Base-by-base conservation (phyloP, 2,888 invertebrate genomes). In the Lasius platythorax region DNA sequence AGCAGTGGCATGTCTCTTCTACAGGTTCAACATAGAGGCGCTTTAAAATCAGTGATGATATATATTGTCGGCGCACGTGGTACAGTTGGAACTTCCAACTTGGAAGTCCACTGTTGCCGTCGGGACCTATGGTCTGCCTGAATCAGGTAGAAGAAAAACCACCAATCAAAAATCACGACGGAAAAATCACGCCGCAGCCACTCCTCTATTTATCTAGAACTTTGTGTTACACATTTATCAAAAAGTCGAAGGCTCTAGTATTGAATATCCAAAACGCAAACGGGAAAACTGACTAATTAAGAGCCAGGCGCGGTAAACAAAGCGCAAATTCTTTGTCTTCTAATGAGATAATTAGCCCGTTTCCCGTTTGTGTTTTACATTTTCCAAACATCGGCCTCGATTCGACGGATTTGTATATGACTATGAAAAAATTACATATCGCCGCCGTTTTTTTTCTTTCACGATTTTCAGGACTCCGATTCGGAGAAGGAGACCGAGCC, bases 401-500 rank as follows among this genome's bases (percentile, higher is more conserved):
- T 8, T 40, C 33, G 2, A 8, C 5, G 4, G 12, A 67, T 56
- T 30, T 66, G 43, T 2, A 23, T 0, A 8, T 12, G 15, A 30
- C 0, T 30, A 15, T 28, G 30, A 68, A 43, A 68, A 43, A 58
- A 8, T 43, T 28, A 40, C 6, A 15, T 3, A 53, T 12, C 1
- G 28, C 33, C 18, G 56, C 9, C 2, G 23, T 0, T 23, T 23
- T 23, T n/a, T 37, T 58, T n/a, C 3, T 67, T 56, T 33, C 18
- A 33, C 61, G 1, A 40, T 37, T n/a, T 53, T 53, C 6, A 95
- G 95, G 95, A 95, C 83, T 95, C 95, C 43, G 95, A 95, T 88
- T 95, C 95, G 0, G 95, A 95, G 56, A 94, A 95, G 85, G 94
- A 95, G 88, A 92, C 91, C 0, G 94, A 95, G 79, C 90, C 91